Conservation (phyloP, 2,797 vertebrate genomes). For the Salarias fasciatus region DNA sequence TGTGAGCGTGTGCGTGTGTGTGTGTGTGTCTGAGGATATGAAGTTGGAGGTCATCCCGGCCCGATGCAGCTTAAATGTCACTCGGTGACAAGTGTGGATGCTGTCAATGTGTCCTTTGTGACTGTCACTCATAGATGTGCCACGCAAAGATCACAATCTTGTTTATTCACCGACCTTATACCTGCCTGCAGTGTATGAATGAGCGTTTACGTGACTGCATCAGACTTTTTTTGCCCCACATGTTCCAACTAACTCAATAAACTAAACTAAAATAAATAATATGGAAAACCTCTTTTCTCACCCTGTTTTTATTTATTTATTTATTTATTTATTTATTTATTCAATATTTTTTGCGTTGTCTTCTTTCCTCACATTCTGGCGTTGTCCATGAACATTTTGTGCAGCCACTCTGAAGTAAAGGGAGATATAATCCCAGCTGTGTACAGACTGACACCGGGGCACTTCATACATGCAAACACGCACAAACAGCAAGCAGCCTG, state of each 20-base stretch:
- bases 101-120: constrained; percentile 64
- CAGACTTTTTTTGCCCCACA: constrained; percentile 14
- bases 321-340: no score
- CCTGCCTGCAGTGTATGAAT: constrained; percentile 20
- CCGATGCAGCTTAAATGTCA: constrained; percentile 74
- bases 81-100: constrained; percentile 43
- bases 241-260: constrained; percentile 2
- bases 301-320: constrained; percentile 16
- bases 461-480: constrained; percentile 37
- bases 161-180: constrained; percentile 60
- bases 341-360: no score
- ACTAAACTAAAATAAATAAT: constrained; percentile 21
- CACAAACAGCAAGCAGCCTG: constrained; percentile 24
- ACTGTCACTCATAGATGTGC: constrained; percentile 74
- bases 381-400: constrained; percentile 25
- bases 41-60: constrained; percentile 40
- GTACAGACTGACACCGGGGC: constrained; percentile 24
- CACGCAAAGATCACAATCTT: constrained; percentile 58
- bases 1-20: no score
- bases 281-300: no score
- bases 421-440: constrained; percentile 28
- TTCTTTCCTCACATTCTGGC: constrained; percentile 17
- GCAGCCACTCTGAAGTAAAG: constrained; percentile 26
- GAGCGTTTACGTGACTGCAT: constrained; percentile 13
- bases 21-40: neutral